Evolutionary conservation across 2,888 invertebrate genomes (phyloP).

Genomic region (Ferdinandea cuprea): DNA sequence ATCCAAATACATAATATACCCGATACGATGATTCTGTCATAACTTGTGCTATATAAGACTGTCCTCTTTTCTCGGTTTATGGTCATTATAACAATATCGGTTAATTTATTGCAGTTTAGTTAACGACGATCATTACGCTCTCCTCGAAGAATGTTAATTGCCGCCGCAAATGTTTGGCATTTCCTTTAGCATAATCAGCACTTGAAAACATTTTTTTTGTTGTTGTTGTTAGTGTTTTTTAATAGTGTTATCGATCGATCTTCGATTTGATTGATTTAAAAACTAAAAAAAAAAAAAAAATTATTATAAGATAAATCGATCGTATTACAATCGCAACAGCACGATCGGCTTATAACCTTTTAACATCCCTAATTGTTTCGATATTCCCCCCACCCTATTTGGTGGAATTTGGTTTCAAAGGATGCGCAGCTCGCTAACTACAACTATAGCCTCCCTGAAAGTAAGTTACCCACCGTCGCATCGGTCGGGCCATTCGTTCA

Average conservation of each 20-base stretch:
- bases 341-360: constrained; percentile 66
- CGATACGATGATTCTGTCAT: constrained; percentile 25
- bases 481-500: no score
- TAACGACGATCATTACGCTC: constrained; percentile 16
- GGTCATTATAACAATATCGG: constrained; percentile 29
- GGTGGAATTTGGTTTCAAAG: constrained; percentile 30
- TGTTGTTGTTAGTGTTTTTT: no score
- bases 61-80: constrained; percentile 6
- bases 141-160: constrained; percentile 51
- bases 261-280: constrained; percentile 62
- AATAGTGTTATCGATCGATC: constrained; percentile 46
- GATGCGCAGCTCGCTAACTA: constrained; percentile 30
- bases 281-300: neutral
- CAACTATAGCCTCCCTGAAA: constrained; percentile 59
- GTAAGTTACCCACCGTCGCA: constrained; percentile 11
- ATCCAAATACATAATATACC: neutral
- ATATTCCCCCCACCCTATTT: constrained; percentile 37
- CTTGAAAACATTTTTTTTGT: constrained; percentile 2
- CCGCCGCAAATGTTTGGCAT: constrained; percentile 45
- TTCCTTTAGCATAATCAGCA: constrained; percentile 19
- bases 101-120: constrained; percentile 39
- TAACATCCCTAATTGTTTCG: constrained; percentile 66
- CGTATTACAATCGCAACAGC: constrained; percentile 39
- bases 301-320: constrained; percentile 55
- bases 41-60: constrained; percentile 15